These are phyloP conservation scores for Drosophila macrospina DNA, from an alignment of 2,888 invertebrate genomes.

Conservation along the genomic window DNA sequence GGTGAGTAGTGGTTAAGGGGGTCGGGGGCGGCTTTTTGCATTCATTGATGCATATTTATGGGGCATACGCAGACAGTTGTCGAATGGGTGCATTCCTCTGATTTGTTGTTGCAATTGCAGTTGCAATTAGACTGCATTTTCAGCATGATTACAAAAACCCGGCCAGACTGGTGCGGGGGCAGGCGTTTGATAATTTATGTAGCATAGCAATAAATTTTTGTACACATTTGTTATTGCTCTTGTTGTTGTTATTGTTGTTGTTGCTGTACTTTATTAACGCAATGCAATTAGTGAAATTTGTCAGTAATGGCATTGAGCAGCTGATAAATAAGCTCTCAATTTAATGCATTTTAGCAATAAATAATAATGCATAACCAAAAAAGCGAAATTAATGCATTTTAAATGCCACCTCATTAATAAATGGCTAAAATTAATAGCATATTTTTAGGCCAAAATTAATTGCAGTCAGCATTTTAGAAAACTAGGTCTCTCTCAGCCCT, in stretches of 20 bases:
- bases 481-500: conserved; percentile 50
- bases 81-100: conserved; percentile 69
- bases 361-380: conserved; percentile 58
- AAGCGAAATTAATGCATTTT: conserved; percentile 60
- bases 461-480: conserved; percentile 43
- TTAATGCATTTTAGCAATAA: conserved; percentile 81
- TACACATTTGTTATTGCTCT: conserved; percentile 34
- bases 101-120: conserved; percentile 60
- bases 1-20: neutral
- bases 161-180: no score
- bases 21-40: conserved; percentile 17
- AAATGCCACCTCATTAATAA: conserved; percentile 72
- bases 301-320: conserved; percentile 76
- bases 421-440: conserved; percentile 67
- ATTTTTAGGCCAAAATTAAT: conserved; percentile 57
- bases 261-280: conserved; percentile 73
- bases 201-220: conserved; percentile 60
- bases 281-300: conserved; percentile 79
- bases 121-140: conserved; percentile 66
- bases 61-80: conserved; percentile 72
- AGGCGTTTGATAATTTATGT: conserved; percentile 48
- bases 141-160: conserved; percentile 36
- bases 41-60: conserved; percentile 65
- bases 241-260: conserved; percentile 19
- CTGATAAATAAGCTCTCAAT: conserved; percentile 82